Evolutionary conservation across 1,140 invertebrate genomes (phyloP).

Genomic region (Meloidogyne exigua): DNA sequence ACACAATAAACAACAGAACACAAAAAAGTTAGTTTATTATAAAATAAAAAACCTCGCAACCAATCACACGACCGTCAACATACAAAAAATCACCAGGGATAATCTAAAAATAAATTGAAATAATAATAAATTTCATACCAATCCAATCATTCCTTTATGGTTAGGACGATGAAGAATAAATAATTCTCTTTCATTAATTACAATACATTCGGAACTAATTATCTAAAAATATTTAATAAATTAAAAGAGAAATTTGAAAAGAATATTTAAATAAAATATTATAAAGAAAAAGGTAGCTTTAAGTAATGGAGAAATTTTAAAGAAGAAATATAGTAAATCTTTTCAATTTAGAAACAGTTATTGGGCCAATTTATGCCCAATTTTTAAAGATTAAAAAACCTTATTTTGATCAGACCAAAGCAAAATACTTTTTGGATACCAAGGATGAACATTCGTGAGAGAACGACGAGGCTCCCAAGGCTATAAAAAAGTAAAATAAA

Average conservation of each 20-base stretch:
- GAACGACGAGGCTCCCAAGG: background rate
- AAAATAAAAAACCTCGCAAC: background rate
- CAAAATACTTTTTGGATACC: background rate
- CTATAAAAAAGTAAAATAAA: background rate
- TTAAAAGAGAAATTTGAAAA: too few relatives aligned
- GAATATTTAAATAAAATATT: too few relatives aligned
- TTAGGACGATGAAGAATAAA: background rate
- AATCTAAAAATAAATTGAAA: background rate
- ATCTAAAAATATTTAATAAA: background rate
- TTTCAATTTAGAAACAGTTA: too few relatives aligned
- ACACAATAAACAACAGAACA: too few relatives aligned
- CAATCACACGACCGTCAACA: background rate
- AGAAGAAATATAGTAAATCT: too few relatives aligned
- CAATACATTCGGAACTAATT: background rate
- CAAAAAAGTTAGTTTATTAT: too few relatives aligned
- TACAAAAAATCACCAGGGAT: background rate
- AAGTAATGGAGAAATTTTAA: too few relatives aligned
- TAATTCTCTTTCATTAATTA: background rate
- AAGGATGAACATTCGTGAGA: background rate
- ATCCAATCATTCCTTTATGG: background rate
- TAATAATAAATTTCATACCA: background rate
- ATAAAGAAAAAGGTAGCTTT: too few relatives aligned
- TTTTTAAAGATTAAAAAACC: background rate
- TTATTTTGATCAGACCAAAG: background rate
- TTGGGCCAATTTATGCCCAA: too few relatives aligned